Evolutionary conservation across 2,113 vertebrate genomes (phyloP), one percentile per base, ranked within the genome.

Genomic region (Alces alces): DNA sequence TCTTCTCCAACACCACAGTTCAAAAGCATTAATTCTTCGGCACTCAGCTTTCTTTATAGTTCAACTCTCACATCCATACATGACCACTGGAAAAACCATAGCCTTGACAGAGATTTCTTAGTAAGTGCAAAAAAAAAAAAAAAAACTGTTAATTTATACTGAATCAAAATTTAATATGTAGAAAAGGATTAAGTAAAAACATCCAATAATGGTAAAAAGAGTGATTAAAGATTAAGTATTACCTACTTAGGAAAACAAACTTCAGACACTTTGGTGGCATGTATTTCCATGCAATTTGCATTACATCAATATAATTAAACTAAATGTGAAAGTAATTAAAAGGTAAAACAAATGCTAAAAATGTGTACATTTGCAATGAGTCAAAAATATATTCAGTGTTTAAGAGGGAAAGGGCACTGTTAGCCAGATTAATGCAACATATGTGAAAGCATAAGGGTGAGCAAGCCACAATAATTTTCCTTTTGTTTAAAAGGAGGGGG

Each of bases 351-450:
- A 92, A 84, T 70, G 25, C 30, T 79, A 33, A 89, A 52, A 66
- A 36, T 27, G n/a, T 50, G 4, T 19, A 27, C 1, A 79, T 54
- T 91, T 85, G 13, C 23, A 47, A 55, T 86, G 21, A 79, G 7
- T 80, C 39, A 85, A 96, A 84, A 76, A 76, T 27, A 43, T 23
- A 98, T 89, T 76, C 54, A 90, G 27, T 11, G 5, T 95, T 93
- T 94, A 97, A 97, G 43, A 66, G 64, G 27, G 16, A 43, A 93
- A 95, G 85, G 82, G 55, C 57, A 70, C 25, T 94, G 19, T 25
- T 96, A 28, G 57, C 91, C 83, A 96, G n/a, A 50, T 97, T 93
- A 97, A 61, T 39, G 36, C 36, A 95, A 85, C 86, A 95, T 97
- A 86, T 50, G 96, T 80, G 94, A 97, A 91, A 97, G 90, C 43